Conservation (phyloP, 1,140 invertebrate genomes). For the Scaptodrosophila lebanonensis region DNA sequence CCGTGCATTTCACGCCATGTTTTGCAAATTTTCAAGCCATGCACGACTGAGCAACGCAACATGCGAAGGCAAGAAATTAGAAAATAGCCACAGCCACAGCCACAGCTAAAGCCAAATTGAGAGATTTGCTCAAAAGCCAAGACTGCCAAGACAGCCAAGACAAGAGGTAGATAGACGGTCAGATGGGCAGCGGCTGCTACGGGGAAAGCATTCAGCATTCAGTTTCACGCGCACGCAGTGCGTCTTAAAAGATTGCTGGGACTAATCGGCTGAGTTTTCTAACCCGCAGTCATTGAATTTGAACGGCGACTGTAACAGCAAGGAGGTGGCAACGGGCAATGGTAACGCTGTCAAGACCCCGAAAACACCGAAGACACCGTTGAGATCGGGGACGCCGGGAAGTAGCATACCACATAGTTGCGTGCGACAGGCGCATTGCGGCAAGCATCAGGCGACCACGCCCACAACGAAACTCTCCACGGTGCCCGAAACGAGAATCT, state of each 20-base stretch:
- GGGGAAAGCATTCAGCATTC: slow-evolving; percentile 34
- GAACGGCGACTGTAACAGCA: slow-evolving; percentile 45
- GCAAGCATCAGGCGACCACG: slow-evolving; percentile 14
- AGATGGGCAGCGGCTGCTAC: slow-evolving; percentile 23
- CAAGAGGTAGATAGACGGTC: slow-evolving; percentile 38
- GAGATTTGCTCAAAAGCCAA: slow-evolving; percentile 43
- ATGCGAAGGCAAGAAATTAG: slow-evolving; percentile 25
- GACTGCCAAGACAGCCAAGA: slow-evolving; percentile 28
- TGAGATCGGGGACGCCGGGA: not conserved
- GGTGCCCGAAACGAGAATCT: slow-evolving; percentile 59
- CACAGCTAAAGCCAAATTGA: no score
- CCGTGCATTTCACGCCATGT: slow-evolving; percentile 19
- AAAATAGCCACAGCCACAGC: no score
- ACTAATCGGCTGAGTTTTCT: no score
- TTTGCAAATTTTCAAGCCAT: slow-evolving; percentile 45
- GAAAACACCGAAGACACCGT: slow-evolving; percentile 37
- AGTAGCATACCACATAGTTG: slow-evolving; percentile 20
- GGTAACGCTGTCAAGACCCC: slow-evolving; percentile 34
- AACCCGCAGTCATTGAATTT: slow-evolving; percentile 67
- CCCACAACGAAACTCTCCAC: slow-evolving; percentile 44
- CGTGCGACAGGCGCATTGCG: slow-evolving; percentile 32
- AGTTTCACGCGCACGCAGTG: slow-evolving; percentile 36
- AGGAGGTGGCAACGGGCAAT: slow-evolving; percentile 27
- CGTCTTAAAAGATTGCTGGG: slow-evolving; percentile 38
- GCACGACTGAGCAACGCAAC: slow-evolving; percentile 52